Conservation (phyloP, 1,140 invertebrate genomes). For the Lamellibrachia luymesi region DNA sequence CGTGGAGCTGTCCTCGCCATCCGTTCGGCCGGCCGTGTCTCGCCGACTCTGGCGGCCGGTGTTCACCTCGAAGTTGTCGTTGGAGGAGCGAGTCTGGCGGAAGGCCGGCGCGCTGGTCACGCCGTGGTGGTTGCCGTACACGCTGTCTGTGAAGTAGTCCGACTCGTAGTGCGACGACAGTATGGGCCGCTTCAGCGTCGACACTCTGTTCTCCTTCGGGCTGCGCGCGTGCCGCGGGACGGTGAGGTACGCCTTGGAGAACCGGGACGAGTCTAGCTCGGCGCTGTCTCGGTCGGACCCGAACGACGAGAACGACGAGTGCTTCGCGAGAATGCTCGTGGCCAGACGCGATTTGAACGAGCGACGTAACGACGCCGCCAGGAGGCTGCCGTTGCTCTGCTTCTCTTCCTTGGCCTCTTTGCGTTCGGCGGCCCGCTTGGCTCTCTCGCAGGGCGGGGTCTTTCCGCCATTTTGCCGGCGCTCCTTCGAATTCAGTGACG, state of each 20-base stretch:
- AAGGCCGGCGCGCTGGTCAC: neutral
- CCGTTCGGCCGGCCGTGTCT: neutral
- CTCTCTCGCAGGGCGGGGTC: neutral
- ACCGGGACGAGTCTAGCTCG: neutral
- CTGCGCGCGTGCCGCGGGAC: neutral
- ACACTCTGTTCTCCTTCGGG: neutral
- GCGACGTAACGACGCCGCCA: neutral
- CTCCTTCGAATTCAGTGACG: neutral
- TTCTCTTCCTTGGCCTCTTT: neutral
- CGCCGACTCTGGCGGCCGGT: neutral
- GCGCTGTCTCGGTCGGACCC: neutral
- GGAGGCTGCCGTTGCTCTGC: neutral
- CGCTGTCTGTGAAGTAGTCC: constrained; percentile 6
- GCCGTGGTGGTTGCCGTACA: neutral
- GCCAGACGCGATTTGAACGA: neutral
- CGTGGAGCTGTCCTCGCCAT: neutral
- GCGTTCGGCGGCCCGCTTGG: neutral
- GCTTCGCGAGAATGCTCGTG: neutral
- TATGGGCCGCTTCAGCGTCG: neutral
- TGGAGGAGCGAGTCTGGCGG: neutral
- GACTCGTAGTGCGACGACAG: constrained; percentile 9
- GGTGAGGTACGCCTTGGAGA: neutral
- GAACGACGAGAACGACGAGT: neutral
- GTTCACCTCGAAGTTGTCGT: neutral
- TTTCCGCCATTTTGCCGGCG: neutral